Base-by-base conservation (phyloP, 2,797 vertebrate species). In the Paramormyrops hopkinsi region DNA sequence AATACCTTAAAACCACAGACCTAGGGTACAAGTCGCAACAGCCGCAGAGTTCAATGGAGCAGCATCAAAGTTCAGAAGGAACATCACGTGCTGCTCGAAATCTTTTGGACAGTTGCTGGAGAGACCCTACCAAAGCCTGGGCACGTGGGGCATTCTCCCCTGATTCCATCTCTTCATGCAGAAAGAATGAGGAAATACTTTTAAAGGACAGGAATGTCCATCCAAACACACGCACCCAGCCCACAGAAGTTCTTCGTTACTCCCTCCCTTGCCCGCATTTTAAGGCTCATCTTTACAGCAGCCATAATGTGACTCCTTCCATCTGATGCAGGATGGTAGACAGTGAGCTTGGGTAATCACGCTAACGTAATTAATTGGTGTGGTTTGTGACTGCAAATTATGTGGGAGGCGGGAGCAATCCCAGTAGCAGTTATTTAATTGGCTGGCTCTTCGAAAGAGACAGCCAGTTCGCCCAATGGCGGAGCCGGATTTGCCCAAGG, bases 341-440 rank as follows among this genome's bases (percentile, higher is more conserved):
- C 44, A 46, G n/a, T 48, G 59, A 29, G 79, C 73, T 73, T 69
- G 56, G 25, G 19, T 53, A 90, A 90, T 88, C 46, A n/a, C n/a
- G 46, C 48, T 79, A 79, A 73, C 4, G 3, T 85, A 65, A 90
- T 87, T 41, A 87, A 33, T 22, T 19, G 56, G 76, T 9, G 46
- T 25, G n/a, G 5, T 48, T 44, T 6, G 59, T 17, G 79, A 44
- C 56, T 25, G 25, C 41, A 62, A 53, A 90, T 90, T 88, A 90
- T 88, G 73, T 56, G 46, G 44, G 44, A 54, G 73, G 89, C 11
- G 84, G 48, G n/a, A 46, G 37, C 22, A 59, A 29, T 19, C 87
- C 22, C 86, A 54, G 46, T 51, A 44, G 25, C 76, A 83, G 87
- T 88, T n/a, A 83, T 83, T 48, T 51, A 22, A 88, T 90, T 88